phyloP scores from a whole-genome alignment of 2,113 vertebrate species.

The Phalacrocorax pelagicus region DNA sequence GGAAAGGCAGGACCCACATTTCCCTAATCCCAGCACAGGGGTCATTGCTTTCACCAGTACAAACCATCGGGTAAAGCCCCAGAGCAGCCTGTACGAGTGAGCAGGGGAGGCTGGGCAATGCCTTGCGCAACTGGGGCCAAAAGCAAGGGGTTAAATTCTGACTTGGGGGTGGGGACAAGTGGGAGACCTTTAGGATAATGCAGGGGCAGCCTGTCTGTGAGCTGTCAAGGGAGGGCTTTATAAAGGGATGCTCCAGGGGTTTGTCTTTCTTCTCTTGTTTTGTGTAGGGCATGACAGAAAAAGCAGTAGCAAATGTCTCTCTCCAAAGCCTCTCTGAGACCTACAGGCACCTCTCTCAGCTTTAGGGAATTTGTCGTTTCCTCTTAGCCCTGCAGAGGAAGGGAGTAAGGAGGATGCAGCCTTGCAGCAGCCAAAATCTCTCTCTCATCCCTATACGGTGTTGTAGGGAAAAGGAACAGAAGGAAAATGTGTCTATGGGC shows the following conservation, averaged over 20 bases:
- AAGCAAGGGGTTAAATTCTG: neutral
- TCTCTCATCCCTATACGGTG: neutral
- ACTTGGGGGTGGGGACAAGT: too few relatives aligned
- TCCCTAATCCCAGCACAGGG: neutral
- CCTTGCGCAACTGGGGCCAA: neutral
- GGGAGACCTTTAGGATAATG: neutral
- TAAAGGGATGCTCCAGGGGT: neutral
- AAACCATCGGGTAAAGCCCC: rapidly evolving
- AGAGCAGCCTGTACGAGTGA: neutral
- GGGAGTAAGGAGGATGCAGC: neutral
- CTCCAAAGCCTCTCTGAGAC: neutral
- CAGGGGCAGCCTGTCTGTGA: neutral
- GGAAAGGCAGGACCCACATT: neutral
- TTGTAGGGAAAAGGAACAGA: neutral
- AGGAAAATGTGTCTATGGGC: neutral
- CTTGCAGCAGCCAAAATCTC: neutral
- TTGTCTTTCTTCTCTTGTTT: neutral
- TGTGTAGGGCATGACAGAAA: neutral
- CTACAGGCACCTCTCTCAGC: neutral
- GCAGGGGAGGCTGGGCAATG: neutral
- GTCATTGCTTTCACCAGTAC: neutral
- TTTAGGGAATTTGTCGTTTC: neutral
- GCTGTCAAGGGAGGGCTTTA: neutral
- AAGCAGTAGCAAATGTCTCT: neutral
- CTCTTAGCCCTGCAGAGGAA: neutral